Percentiles rank a stretch among this genome's conserved stretches.
These are phyloP conservation scores for Diorhabda elongata DNA, from an alignment of 1,140 invertebrate genomes.

Conservation along the genomic window DNA sequence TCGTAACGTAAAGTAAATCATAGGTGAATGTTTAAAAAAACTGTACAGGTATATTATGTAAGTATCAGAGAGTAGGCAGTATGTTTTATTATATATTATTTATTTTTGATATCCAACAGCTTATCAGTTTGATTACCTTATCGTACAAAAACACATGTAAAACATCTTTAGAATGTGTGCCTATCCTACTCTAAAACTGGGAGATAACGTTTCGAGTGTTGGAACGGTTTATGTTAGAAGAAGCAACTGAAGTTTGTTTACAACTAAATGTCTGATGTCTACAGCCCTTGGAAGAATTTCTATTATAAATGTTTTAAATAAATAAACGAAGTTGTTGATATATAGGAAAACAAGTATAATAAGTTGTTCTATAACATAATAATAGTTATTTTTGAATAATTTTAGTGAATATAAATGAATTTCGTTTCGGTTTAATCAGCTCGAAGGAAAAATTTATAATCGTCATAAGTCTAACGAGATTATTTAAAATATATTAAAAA, in stretches of 20 bases:
- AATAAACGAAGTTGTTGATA: background rate
- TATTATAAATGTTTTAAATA: background rate
- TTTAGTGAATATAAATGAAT: too few species aligned
- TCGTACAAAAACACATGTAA: slow-evolving; percentile 43
- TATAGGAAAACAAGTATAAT: too few species aligned
- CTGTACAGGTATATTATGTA: slow-evolving; percentile 26
- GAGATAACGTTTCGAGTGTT: slow-evolving; percentile 17
- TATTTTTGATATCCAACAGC: slow-evolving; percentile 34
- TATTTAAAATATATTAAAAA: too few species aligned
- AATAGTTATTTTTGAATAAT: too few species aligned
- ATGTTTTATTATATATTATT: slow-evolving; percentile 38
- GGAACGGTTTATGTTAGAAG: slow-evolving; percentile 10
- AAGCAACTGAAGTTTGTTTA: slow-evolving; percentile 9
- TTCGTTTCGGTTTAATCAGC: too few species aligned
- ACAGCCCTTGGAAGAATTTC: background rate
- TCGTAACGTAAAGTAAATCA: background rate
- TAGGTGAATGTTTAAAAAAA: slow-evolving; percentile 16
- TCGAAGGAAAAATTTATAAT: too few species aligned
- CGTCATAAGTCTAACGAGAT: too few species aligned
- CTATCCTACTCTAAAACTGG: slow-evolving; percentile 35
- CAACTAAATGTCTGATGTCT: background rate
- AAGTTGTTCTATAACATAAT: too few species aligned
- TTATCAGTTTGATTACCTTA: slow-evolving; percentile 42
- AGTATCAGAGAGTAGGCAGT: slow-evolving; percentile 27
- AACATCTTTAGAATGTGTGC: slow-evolving; percentile 39